These are phyloP conservation scores for Nettapus auritus DNA, from an alignment of 2,113 vertebrate species.

Conservation along the genomic window DNA sequence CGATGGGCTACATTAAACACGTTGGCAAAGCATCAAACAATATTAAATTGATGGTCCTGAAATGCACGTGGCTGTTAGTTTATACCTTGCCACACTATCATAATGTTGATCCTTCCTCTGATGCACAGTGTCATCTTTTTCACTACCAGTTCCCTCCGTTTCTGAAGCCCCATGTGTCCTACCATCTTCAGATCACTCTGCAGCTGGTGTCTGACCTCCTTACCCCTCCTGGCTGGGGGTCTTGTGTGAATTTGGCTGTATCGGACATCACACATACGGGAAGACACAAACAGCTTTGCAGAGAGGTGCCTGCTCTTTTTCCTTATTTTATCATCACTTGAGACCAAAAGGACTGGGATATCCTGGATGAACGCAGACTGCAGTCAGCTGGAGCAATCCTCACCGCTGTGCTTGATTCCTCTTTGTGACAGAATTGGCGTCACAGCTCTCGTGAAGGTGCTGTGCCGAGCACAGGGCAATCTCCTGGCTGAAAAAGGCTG, in stretches of 20 bases:
- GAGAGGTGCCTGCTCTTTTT: neutral
- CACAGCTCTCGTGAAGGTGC: neutral
- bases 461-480: neutral
- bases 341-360: neutral
- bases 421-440: neutral
- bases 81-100: neutral
- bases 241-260: neutral
- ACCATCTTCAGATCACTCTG: neutral
- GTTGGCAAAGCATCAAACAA: neutral
- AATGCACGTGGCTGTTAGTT: neutral
- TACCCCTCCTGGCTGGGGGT: neutral
- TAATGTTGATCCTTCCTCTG: neutral
- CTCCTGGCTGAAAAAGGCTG: neutral
- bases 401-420: neutral
- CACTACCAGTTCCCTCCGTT: neutral
- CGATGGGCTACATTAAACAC: neutral
- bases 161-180: neutral
- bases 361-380: neutral
- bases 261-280: neutral
- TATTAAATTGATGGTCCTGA: neutral
- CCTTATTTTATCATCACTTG: neutral
- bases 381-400: neutral
- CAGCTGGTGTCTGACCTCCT: neutral
- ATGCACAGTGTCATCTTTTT: neutral
- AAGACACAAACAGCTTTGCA: neutral